A percentile compares a stretch with the other conserved stretches of the same genome.
phyloP scores from a whole-genome alignment of 2,888 invertebrate genomes.

The Blomia tropicalis region DNA sequence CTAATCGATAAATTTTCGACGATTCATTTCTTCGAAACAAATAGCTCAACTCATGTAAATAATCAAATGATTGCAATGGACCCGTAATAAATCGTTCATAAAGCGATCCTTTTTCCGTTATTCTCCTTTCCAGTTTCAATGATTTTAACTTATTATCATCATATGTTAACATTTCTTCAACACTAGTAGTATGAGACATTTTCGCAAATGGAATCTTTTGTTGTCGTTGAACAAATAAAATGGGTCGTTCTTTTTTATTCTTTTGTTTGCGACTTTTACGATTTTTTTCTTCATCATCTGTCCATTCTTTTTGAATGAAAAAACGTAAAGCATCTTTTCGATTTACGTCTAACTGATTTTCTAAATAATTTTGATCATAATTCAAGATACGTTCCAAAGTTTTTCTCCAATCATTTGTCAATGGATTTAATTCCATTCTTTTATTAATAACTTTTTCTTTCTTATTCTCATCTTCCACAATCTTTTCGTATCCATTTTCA shows the following conservation, averaged over 20 bases:
- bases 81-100: background rate
- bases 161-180: background rate
- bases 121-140: background rate
- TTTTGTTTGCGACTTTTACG: background rate
- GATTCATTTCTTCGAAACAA: slow-evolving; percentile 10
- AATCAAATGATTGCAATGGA: background rate
- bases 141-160: background rate
- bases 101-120: background rate
- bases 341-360: background rate
- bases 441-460: background rate
- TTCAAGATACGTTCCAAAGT: slow-evolving; percentile 11
- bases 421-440: background rate
- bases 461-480: background rate
- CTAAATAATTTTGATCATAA: background rate
- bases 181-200: too few species aligned
- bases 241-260: background rate
- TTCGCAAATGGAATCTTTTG: background rate
- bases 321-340: slow-evolving; percentile 9
- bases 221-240: background rate
- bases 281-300: slow-evolving; percentile 10
- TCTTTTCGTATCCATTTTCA: background rate
- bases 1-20: background rate
- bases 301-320: slow-evolving; percentile 1
- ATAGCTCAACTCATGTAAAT: background rate
- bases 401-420: slow-evolving; percentile 6